A percentile compares a stretch with the other conserved stretches of the same genome.
Evolutionary conservation across 2,113 vertebrate species (phyloP).

Genomic region (Accipiter virgatus): DNA sequence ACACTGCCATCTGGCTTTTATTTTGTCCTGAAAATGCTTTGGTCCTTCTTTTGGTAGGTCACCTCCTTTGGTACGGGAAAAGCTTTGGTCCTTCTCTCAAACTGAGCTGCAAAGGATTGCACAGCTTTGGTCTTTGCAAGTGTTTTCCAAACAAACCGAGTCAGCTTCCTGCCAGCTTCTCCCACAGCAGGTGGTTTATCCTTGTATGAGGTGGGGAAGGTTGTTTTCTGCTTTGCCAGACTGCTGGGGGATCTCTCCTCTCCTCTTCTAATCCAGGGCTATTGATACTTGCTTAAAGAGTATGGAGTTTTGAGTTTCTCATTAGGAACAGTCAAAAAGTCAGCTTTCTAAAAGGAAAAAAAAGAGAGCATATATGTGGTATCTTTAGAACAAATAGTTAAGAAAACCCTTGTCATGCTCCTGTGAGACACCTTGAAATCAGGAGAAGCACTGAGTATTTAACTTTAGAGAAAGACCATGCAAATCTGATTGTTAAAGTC

Average conservation of each 20-base stretch:
- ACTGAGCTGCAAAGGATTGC: neutral
- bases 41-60: neutral
- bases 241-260: neutral
- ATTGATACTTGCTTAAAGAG: neutral
- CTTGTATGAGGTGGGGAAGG: neutral
- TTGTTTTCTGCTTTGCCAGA: neutral
- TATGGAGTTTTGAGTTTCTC: neutral
- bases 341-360: neutral
- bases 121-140: neutral
- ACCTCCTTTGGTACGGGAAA: neutral
- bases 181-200: neutral
- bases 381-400: neutral
- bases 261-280: neutral
- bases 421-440: neutral
- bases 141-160: neutral
- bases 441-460: neutral
- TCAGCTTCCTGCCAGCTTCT: neutral
- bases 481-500: neutral
- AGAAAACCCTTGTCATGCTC: neutral
- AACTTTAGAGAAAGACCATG: neutral
- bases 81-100: neutral
- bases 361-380: neutral
- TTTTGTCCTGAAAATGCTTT: neutral
- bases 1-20: neutral
- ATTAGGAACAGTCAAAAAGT: neutral